Percentiles rank a stretch among this genome's conserved stretches.
Evolutionary conservation across 2,888 invertebrate genomes (phyloP).

Genomic region (Seira musarum): DNA sequence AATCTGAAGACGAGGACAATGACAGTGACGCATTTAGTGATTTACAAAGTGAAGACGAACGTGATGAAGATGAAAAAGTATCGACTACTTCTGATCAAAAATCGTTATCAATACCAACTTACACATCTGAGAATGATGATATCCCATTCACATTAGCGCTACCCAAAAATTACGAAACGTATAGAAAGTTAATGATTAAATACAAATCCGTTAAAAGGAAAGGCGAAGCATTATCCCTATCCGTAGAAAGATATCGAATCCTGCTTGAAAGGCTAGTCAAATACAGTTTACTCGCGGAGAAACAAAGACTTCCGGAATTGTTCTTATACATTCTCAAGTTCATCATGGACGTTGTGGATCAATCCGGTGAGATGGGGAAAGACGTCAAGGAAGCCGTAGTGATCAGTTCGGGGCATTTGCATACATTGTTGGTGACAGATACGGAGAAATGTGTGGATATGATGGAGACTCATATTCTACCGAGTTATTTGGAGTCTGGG

Average conservation of each 20-base stretch:
- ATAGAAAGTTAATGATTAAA: constrained; percentile 22
- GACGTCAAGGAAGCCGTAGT: constrained; percentile 28
- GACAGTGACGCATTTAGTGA: constrained; percentile 33
- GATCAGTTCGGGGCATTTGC: constrained; percentile 30
- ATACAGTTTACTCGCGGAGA: constrained; percentile 87
- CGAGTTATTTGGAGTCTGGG: too few species aligned
- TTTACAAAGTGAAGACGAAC: constrained; percentile 61
- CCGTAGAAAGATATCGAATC: constrained; percentile 70
- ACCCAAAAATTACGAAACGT: constrained; percentile 39
- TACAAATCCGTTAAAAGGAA: constrained; percentile 19
- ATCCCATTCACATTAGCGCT: constrained; percentile 42
- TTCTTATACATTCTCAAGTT: constrained; percentile 86
- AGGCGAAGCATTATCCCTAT: too few species aligned
- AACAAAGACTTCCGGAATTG: constrained; percentile 81
- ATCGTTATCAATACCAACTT: too few species aligned
- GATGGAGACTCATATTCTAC: too few species aligned
- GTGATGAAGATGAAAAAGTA: too few species aligned
- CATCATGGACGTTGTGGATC: constrained; percentile 79
- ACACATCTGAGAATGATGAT: constrained; percentile 35
- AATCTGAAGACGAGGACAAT: constrained; percentile 55
- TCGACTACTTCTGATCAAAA: too few species aligned
- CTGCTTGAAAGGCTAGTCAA: constrained; percentile 88
- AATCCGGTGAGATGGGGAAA: not conserved
- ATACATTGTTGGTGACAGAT: constrained; percentile 43
- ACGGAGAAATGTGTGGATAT: constrained; percentile 40